Conservation (phyloP, 2,797 vertebrate species). For the Rhinogobio ventralis region DNA sequence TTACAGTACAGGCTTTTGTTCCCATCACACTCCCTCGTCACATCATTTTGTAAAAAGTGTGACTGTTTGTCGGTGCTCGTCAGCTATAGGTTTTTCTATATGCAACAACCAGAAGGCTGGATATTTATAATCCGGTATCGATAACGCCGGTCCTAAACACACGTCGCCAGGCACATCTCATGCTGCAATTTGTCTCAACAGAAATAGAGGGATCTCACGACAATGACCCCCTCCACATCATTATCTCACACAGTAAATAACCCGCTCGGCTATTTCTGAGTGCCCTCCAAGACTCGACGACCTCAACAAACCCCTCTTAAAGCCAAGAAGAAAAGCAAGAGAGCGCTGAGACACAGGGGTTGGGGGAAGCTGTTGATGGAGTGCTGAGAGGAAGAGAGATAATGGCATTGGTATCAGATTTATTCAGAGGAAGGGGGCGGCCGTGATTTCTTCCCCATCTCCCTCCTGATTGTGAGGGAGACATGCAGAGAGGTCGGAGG, state of each 20-base stretch:
- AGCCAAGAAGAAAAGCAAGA: constrained; percentile 60
- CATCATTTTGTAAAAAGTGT: constrained; percentile 12
- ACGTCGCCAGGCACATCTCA: constrained; percentile 38
- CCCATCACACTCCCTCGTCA: not conserved
- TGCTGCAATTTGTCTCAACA: constrained; percentile 60
- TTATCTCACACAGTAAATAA: constrained; percentile 60
- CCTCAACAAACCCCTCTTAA: constrained; percentile 49
- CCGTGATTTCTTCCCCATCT: constrained; percentile 78
- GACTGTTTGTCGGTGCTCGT: not conserved
- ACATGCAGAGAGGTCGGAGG: constrained; percentile 95
- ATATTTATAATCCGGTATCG: constrained; percentile 39
- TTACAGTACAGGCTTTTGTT: constrained; percentile 3
- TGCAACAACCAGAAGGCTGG: not conserved
- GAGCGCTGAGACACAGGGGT: constrained; percentile 63
- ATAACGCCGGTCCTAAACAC: constrained; percentile 18
- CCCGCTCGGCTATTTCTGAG: constrained; percentile 49
- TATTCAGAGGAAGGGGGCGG: constrained; percentile 86
- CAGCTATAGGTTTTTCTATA: not conserved
- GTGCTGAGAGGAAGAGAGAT: constrained; percentile 73
- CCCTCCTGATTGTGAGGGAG: constrained; percentile 92
- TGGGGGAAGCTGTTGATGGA: constrained; percentile 67
- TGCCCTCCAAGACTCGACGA: constrained; percentile 21
- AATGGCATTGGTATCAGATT: constrained; percentile 95
- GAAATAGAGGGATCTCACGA: constrained; percentile 48
- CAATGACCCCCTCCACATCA: constrained; percentile 56